Percentiles rank a stretch among this genome's conserved stretches.
Conservation (phyloP, 2,888 invertebrate species). For the Cantharis rustica region DNA sequence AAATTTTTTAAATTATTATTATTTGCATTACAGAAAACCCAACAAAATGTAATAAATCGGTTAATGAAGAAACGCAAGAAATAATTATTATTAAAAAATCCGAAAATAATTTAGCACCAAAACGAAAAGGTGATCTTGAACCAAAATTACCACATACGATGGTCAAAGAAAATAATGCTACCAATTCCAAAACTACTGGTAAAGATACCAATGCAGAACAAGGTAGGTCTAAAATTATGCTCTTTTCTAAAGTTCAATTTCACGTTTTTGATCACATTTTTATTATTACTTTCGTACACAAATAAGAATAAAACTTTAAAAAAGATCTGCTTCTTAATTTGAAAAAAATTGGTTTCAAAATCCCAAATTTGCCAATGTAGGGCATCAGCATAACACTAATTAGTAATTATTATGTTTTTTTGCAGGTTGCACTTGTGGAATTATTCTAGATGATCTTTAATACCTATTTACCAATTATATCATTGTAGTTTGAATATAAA, state of each 20-base stretch:
- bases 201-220: not conserved
- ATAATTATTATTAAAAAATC: not conserved
- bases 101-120: not conserved
- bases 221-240: no score
- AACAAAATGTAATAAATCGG: not conserved
- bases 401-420: no score
- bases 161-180: not conserved
- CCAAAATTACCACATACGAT: not conserved
- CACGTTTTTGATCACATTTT: no score
- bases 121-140: not conserved
- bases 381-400: no score
- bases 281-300: no score
- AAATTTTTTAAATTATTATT: no score
- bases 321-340: no score
- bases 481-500: not conserved
- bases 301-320: no score
- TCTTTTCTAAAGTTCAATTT: no score
- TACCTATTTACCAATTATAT: not conserved
- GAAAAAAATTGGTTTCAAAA: no score
- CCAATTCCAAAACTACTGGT: not conserved
- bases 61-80: not conserved
- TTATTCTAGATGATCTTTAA: not conserved
- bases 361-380: no score
- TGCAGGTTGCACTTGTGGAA: not conserved
- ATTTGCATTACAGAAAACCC: not conserved